Base-by-base conservation (phyloP, 2,113 vertebrate genomes). In the Dicentrarchus labrax region DNA sequence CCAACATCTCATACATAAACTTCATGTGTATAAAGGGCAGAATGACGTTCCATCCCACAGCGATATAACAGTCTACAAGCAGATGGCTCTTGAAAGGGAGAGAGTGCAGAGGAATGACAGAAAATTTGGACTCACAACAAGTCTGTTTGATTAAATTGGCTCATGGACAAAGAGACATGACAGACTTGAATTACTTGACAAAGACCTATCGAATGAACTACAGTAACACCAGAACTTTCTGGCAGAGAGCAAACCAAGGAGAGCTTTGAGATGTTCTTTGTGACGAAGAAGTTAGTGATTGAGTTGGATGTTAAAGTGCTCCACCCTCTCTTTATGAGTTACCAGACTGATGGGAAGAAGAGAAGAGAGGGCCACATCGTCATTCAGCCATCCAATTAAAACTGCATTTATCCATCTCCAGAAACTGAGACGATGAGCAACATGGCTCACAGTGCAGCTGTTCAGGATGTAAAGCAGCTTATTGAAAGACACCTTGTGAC, bases 371-470 rank as follows among this genome's bases (percentile, higher is more conserved):
- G 0, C n/a, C 1, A 47, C 13, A 51, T 75, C 64, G 56, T 73
- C 79, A 39, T 53, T 73, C 67, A 45, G 61, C 57, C 51, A 48
- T 70, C 75, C 76, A 68, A 65, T 80, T 47, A 36, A 61, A 57
- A 66, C 59, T 38, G 53, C 60, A 61, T 21, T 3, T 30, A 47
- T 82, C 70, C 54, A 19, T 36, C 24, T 51, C 65, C 66, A 47
- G 2, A 51, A 57, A 57, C 24, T 62, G 72, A 91, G 84, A 86
- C 67, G 73, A 47, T 47, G 53, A 85, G 73, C 59, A 50, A 12
- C 13, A 21, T 2, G 53, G 60, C 24, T 78, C 65, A 53, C 30
- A 54, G 61, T 73, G 80, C 86, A 91, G 90, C 90, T 91, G 88
- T 73, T 61, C 15, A 15, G 69, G 65, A 61, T 21, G n/a, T 39